Evolutionary conservation across 2,797 vertebrate genomes (phyloP), one percentile per base, ranked within the genome.

Genomic region (Epinephelus coioides): DNA sequence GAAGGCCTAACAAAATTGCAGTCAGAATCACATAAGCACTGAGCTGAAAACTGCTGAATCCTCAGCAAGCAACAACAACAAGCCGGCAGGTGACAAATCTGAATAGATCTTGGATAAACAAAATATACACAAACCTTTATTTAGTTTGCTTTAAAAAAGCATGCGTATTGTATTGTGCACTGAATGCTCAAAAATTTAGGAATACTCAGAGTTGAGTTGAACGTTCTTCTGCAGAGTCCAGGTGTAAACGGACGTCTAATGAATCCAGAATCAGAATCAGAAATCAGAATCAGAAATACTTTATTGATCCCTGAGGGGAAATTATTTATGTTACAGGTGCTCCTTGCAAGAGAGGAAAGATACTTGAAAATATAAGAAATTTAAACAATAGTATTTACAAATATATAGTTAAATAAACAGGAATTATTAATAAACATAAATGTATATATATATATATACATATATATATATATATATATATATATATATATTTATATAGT

Each of bases 21-120:
- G 46, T 76, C 23, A 74, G 74, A 89, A 78, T 83, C 71, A 77
- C 77, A 82, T 47, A 72, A 85, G 80, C 63, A 18, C 73, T 14
- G 43, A 81, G 75, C 61, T 71, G 73, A 81, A 82, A 79, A 69
- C n/a, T 74, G 51, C 55, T 25, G 77, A 82, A 66, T 64, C 57
- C 67, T 68, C 70, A 11, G 56, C 75, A 74, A 77, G 46, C 64
- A 76, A 69, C 78, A 69, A 64, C 65, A 72, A 70, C 25, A 63
- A 72, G 73, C 70, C 13, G 50, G 46, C 70, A 79, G 67, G 51
- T 75, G 77, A 83, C 77, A 76, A 71, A 85, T 67, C 63, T 73
- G 25, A 85, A 78, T 8, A 25, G 70, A 75, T 79, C 53, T 76
- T 2, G 55, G 64, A 81, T 77, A 56, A 87, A 82, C 68, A 82